A percentile compares a stretch with the other conserved stretches of the same genome.
phyloP scores from a whole-genome alignment of 1,140 invertebrate genomes.

The Daktulosphaira vitifoliae region DNA sequence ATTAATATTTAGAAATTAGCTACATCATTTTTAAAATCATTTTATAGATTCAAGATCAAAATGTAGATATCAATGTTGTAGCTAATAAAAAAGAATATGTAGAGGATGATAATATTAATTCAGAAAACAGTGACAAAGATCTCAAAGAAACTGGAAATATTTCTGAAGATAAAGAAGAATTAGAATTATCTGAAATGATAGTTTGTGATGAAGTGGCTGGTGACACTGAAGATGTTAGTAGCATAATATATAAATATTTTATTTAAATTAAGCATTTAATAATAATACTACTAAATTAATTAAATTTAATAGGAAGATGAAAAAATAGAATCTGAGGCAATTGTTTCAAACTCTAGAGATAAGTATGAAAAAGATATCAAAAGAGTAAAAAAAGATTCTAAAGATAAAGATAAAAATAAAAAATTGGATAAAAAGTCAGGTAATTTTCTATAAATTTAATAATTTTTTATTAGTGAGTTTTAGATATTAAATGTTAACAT shows the following conservation, averaged over 20 bases:
- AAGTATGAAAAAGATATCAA: conserved; percentile 10
- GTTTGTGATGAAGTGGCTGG: conserved; percentile 30
- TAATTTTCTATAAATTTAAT: neutral
- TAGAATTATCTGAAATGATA: conserved; percentile 29
- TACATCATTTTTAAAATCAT: too few relatives aligned
- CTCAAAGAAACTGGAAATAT: conserved; percentile 14
- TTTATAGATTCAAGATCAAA: too few relatives aligned
- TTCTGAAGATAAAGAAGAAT: conserved; percentile 30
- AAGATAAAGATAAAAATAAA: conserved; percentile 25
- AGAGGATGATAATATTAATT: neutral
- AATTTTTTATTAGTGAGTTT: too few relatives aligned
- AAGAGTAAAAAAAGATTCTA: conserved; percentile 17
- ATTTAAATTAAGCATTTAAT: neutral
- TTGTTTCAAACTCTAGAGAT: neutral
- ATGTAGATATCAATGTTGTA: too few relatives aligned
- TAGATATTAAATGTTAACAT: too few relatives aligned
- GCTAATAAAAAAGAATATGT: too few relatives aligned
- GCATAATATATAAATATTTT: neutral
- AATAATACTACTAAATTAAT: neutral
- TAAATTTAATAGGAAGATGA: conserved; percentile 4
- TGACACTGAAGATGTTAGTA: conserved; percentile 23
- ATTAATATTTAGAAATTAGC: too few relatives aligned
- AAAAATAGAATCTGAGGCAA: conserved; percentile 10
- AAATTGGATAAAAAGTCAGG: conserved; percentile 29
- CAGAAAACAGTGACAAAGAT: neutral